Base-by-base conservation (phyloP, 2,113 vertebrate species). In the Neolamprologus sp. region DNA sequence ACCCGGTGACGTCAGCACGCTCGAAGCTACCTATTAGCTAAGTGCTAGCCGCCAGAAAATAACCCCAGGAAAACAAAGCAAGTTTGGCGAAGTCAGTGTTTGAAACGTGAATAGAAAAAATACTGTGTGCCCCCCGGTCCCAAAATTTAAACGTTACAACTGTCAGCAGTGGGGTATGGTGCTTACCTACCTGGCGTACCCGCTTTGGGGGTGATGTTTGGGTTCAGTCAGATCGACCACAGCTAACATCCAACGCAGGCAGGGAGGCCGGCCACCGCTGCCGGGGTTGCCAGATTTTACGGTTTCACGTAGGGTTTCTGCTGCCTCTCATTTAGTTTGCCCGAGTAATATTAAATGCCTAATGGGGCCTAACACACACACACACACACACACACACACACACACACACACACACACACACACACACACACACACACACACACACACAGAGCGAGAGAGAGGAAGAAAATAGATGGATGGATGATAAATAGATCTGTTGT, bases 201-300 rank as follows among this genome's bases (percentile, higher is more conserved):
- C 6, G 4, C 16, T 4, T 4, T 4, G 2, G 23, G 5, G 17
- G 3, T 45, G 21, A 31, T 13, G 33, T 47, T 73, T 11, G 42
- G 6, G 6, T 65, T 26, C 12, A 14, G 4, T 40, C 33, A 45
- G 33, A 26, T 1, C 14, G 4, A 3, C 37, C 35, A n/a, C 3
- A 53, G 57, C 47, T 21, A 28, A 40, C 31, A 2, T 14, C 31
- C 21, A 54, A 28, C 60, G 23, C 12, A 21, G 21, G 9, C 19
- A 12, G 49, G 5, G 9, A 19, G 14, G 5, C 60, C 17, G 31
- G 12, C 2, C 8, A 12, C 21, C 37, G 53, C 40, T 65, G 5
- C 7, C 0, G 0, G 63, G 6, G 90, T 90, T 93, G 92, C 92
- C 90, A 91, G 90, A 3, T 90, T 82, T 21, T 35, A 82, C n/a